Conservation (phyloP, 2,888 invertebrate species). For the Bimastos eiseni region DNA sequence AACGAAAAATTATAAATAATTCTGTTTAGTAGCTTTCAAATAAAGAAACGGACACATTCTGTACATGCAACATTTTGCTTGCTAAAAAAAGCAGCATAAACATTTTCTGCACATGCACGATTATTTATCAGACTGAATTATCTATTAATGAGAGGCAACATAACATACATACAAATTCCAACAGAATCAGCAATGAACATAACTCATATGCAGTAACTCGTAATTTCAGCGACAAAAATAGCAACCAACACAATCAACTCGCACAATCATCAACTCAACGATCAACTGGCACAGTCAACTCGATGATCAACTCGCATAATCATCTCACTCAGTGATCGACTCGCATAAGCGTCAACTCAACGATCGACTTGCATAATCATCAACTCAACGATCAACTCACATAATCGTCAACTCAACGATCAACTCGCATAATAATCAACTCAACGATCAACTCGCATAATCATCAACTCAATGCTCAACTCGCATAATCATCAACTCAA, state of each 20-base stretch:
- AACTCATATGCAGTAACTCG: background rate
- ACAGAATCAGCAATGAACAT: background rate
- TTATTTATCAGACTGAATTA: background rate
- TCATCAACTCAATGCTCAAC: background rate
- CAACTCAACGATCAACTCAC: no score
- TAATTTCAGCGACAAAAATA: background rate
- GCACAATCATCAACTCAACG: background rate
- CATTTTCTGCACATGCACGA: background rate
- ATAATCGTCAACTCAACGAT: no score
- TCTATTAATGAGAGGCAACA: background rate
- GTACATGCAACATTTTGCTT: background rate
- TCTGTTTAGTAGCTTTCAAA: background rate
- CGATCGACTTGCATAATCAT: no score
- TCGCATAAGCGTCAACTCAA: no score
- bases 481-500: background rate
- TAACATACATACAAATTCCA: background rate
- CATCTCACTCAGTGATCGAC: no score
- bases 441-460: no score
- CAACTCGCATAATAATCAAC: no score
- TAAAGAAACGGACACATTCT: background rate
- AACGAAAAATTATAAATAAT: background rate
- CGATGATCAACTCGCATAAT: no score
- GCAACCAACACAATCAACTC: no score
- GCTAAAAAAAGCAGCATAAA: background rate
- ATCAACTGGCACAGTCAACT: no score